A percentile compares a stretch with the other conserved stretches of the same genome.
Evolutionary conservation across 2,113 vertebrate genomes (phyloP).

Genomic region (Toxostoma redivivum): DNA sequence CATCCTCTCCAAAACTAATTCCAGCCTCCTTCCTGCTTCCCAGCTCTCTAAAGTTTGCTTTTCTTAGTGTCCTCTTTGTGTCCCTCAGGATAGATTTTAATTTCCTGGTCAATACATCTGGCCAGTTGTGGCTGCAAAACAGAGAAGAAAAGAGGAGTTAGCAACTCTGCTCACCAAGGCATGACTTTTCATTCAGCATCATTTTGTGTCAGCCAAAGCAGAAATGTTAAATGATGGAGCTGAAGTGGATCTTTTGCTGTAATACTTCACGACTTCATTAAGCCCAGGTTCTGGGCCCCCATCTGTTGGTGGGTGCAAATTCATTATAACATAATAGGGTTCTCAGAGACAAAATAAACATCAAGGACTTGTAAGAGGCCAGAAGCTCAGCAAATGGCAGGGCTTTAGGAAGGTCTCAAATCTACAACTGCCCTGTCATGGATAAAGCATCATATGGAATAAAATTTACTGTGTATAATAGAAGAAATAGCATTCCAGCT

Average conservation of each 20-base stretch:
- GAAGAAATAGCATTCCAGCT: not conserved
- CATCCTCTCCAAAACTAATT: conserved; percentile 10
- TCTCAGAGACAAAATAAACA: not conserved
- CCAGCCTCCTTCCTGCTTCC: not conserved
- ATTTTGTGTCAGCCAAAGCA: not conserved
- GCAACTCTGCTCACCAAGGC: not conserved
- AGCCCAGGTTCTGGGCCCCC: not conserved
- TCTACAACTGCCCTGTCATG: not conserved
- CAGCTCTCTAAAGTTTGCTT: not conserved
- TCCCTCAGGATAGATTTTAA: conserved; percentile 81
- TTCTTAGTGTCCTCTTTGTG: conserved; percentile 43
- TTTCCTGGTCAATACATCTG: conserved; percentile 81
- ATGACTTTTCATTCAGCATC: not conserved
- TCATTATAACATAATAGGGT: not conserved
- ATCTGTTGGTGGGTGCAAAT: not conserved
- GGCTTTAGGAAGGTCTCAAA: not conserved
- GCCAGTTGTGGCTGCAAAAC: conserved; percentile 80
- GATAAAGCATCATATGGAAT: not conserved
- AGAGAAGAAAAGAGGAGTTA: not conserved
- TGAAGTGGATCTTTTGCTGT: not conserved
- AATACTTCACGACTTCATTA: not conserved
- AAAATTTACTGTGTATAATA: not conserved
- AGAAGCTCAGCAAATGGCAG: not conserved
- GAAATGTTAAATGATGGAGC: not conserved
- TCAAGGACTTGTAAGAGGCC: not conserved